Evolutionary conservation across 1,140 invertebrate genomes (phyloP).

Genomic region (Macrobrachium nipponense): DNA sequence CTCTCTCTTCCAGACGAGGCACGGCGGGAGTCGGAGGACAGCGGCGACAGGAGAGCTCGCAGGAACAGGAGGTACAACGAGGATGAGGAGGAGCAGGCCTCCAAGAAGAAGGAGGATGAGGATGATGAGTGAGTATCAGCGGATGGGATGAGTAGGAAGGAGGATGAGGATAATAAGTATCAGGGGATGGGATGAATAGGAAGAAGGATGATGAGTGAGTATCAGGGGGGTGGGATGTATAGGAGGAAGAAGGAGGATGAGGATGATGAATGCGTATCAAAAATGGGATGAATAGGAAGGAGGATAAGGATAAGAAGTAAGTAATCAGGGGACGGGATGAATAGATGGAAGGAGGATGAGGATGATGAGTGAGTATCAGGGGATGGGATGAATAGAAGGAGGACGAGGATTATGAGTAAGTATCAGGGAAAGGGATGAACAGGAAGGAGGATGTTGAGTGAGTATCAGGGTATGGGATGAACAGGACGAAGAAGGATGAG

Average conservation of each 20-base stretch:
- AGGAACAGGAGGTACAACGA: slow-evolving; percentile 33
- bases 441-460: not conserved
- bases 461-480: not conserved
- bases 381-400: slow-evolving; percentile 33
- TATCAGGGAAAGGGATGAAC: not conserved
- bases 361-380: slow-evolving; percentile 43
- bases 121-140: slow-evolving; percentile 47
- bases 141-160: not conserved
- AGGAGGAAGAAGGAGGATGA: not conserved
- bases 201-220: not conserved
- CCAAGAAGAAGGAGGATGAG: slow-evolving; percentile 52
- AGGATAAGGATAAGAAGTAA: not conserved
- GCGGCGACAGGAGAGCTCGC: slow-evolving; percentile 19
- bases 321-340: not conserved
- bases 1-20: slow-evolving; percentile 40
- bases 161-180: not conserved
- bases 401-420: slow-evolving; percentile 54
- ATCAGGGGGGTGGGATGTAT: not conserved
- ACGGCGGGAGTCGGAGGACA: slow-evolving; percentile 45
- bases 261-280: not conserved
- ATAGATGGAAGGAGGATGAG: slow-evolving; percentile 13
- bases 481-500: not conserved
- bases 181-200: not conserved
- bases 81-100: slow-evolving; percentile 26
- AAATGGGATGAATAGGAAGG: not conserved